A percentile compares a stretch with the other conserved stretches of the same genome.
Evolutionary conservation across 2,888 invertebrate genomes (phyloP).

Genomic region (Falcaria lacertinaria): DNA sequence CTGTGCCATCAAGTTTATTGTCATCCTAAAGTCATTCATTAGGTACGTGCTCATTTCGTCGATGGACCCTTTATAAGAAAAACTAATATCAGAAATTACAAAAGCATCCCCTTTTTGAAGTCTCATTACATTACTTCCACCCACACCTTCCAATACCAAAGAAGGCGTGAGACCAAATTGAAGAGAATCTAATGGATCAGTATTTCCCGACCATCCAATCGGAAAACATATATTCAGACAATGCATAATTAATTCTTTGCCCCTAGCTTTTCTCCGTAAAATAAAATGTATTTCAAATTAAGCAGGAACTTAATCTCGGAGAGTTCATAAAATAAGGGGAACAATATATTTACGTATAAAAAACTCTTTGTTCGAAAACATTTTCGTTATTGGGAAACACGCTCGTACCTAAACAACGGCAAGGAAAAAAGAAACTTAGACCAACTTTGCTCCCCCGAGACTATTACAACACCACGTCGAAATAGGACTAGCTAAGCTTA

Average conservation of each 20-base stretch:
- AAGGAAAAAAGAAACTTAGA: constrained; percentile 17
- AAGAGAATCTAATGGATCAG: constrained; percentile 42
- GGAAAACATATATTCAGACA: constrained; percentile 33
- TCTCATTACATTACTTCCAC: constrained; percentile 22
- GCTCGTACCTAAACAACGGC: constrained; percentile 5
- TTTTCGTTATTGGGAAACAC: constrained; percentile 6
- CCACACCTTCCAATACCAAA: constrained; percentile 6
- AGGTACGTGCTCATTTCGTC: too few relatives aligned
- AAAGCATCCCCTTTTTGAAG: not conserved
- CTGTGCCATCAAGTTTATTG: constrained; percentile 7
- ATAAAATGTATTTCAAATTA: not conserved
- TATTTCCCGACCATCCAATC: constrained; percentile 35
- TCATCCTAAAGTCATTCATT: too few relatives aligned
- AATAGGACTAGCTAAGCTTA: constrained; percentile 44
- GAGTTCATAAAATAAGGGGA: not conserved
- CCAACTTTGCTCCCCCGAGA: constrained; percentile 29
- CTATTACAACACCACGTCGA: constrained; percentile 36
- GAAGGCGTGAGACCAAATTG: constrained; percentile 22
- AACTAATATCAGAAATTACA: too few relatives aligned
- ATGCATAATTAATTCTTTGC: constrained; percentile 40
- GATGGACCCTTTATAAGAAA: too few relatives aligned
- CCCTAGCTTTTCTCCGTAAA: constrained; percentile 18
- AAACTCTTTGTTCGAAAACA: constrained; percentile 1
- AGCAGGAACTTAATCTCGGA: not conserved
- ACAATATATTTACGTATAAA: not conserved